Evolutionary conservation across 2,888 invertebrate genomes (phyloP).

Genomic region (Cataglyphis cursor): DNA sequence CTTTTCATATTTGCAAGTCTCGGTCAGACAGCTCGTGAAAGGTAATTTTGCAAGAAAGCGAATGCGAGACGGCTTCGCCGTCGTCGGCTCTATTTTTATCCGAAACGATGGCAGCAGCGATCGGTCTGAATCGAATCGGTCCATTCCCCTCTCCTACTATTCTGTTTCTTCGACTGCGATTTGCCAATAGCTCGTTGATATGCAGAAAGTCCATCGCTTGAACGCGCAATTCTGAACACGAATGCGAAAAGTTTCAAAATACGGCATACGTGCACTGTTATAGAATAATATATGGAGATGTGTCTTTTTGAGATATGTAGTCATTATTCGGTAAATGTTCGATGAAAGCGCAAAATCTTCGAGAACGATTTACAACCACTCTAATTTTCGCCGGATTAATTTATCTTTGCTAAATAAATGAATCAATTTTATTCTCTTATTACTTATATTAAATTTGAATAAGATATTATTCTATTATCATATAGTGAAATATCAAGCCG

Average conservation of each 20-base stretch:
- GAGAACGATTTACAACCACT: neutral
- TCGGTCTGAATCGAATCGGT: conserved; percentile 56
- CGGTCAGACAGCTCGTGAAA: conserved; percentile 70
- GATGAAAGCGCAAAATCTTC: conserved; percentile 12
- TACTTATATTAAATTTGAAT: neutral
- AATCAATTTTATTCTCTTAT: neutral
- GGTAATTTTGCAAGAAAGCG: conserved; percentile 62
- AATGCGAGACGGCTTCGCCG: conserved; percentile 63
- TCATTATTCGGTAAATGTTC: conserved; percentile 4
- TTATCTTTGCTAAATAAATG: neutral
- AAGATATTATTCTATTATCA: neutral
- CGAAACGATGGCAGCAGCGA: conserved; percentile 62
- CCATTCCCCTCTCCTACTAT: conserved; percentile 49
- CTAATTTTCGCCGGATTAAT: neutral
- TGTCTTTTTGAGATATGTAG: neutral
- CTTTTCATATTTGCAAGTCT: conserved; percentile 48
- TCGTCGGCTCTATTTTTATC: conserved; percentile 65
- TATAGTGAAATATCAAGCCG: neutral
- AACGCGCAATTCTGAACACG: conserved; percentile 53
- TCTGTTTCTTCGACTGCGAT: conserved; percentile 57
- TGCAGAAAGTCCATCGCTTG: conserved; percentile 74
- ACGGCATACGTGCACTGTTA: conserved; percentile 64
- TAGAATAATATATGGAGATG: conserved; percentile 69
- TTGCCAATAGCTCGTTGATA: conserved; percentile 78
- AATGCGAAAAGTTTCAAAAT: conserved; percentile 70